These are phyloP conservation scores for Catamblyrhynchus diadema DNA, from an alignment of 2,797 vertebrate species.

Conservation along the genomic window DNA sequence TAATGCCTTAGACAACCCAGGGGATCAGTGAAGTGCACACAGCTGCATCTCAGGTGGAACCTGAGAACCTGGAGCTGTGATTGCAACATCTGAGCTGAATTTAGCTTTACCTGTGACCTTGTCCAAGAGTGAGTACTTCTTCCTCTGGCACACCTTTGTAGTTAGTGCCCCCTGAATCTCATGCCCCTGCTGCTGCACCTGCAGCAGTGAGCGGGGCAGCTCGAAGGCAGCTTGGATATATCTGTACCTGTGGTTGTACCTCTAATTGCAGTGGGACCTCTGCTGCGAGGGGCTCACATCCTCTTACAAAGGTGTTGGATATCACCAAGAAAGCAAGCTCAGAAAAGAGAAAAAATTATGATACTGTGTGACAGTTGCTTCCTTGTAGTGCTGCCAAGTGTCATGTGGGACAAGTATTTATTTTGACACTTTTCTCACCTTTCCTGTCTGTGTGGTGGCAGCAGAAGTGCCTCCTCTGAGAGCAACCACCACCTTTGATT, in stretches of 20 bases:
- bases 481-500: neutral
- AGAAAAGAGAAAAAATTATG: neutral
- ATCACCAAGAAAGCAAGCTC: neutral
- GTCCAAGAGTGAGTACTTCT: neutral
- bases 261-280: neutral
- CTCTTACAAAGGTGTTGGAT: neutral
- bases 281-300: neutral
- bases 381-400: neutral
- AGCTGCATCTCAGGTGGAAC: neutral
- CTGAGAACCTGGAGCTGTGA: neutral
- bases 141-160: neutral
- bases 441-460: neutral
- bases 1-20: neutral
- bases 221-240: neutral
- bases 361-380: neutral
- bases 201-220: neutral
- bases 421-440: neutral
- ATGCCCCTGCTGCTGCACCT: rapidly evolving
- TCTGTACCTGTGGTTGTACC: too few relatives aligned
- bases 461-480: neutral
- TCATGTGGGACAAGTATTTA: neutral
- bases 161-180: neutral
- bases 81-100: neutral
- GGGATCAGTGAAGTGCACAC: neutral
- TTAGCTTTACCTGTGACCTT: neutral